These are phyloP conservation scores for Marmota flaviventris DNA, from an alignment of 2,113 vertebrate species.

Conservation along the genomic window DNA sequence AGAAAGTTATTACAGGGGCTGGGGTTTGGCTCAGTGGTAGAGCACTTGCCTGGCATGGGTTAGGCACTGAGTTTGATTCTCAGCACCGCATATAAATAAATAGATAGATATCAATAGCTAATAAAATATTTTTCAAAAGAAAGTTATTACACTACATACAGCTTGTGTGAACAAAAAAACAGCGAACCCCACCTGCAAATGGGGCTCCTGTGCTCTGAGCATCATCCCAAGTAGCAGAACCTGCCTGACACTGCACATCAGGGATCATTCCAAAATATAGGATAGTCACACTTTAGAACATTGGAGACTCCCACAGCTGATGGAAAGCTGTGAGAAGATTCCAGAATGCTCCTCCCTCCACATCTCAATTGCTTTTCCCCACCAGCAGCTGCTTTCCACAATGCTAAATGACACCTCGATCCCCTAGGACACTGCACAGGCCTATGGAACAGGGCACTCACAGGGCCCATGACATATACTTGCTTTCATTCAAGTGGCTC, in stretches of 20 bases:
- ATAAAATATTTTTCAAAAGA: too few relatives aligned
- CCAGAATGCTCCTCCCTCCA: not conserved
- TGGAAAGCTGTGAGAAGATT: not conserved
- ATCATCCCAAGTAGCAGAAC: not conserved
- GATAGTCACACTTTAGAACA: not conserved
- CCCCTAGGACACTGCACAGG: too few relatives aligned
- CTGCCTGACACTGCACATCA: not conserved
- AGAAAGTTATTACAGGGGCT: not conserved
- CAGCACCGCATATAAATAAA: too few relatives aligned
- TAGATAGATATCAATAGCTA: too few relatives aligned
- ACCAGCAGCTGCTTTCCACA: not conserved
- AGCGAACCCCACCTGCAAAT: not conserved
- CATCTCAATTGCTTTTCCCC: not conserved
- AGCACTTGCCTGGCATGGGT: too few relatives aligned
- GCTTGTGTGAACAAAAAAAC: not conserved
- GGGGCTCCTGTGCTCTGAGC: not conserved
- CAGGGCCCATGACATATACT: not conserved
- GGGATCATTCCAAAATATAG: not conserved
- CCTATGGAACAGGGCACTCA: not conserved
- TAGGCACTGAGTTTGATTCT: too few relatives aligned
- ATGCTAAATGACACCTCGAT: not conserved
- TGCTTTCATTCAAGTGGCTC: conserved; percentile 5
- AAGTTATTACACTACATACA: not conserved
- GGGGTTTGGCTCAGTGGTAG: too few relatives aligned
- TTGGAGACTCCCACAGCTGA: too few relatives aligned